Evolutionary conservation across 1,140 invertebrate species (phyloP), one percentile per base, ranked within the genome.

Genomic region (Drosophila parvula): DNA sequence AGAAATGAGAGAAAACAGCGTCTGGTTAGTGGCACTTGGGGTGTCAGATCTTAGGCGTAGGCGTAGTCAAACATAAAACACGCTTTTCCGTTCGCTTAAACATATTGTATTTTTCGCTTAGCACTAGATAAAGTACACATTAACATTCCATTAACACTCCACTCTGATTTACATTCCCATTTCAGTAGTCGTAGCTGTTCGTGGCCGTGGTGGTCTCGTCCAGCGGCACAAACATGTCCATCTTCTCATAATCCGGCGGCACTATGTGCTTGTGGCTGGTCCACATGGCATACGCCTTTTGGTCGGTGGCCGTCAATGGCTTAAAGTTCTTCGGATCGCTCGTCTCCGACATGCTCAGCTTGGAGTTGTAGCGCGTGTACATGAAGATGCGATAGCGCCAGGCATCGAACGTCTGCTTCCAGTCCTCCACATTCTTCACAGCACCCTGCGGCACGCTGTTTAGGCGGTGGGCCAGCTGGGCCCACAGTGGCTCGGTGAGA

Each of bases 381-480:
- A 91, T 91, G 51, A 91, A 91, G 32, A 91, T 91, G 48, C 90
- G 86, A 59, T 91, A 91, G 4, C 90, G 78, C 90, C 90, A 91
- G 18, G 90, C 90, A 53, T 91, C 90, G 28, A 91, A 91, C 0
- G 90, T 91, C 61, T 91, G 76, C 62, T 91, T 91, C 90, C 90
- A 91, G 73, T 91, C 90, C 59, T 91, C 90, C 9, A 91, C 90
- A 38, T 91, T 91, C 67, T 91, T 91, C 0, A 91, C 90, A 4
- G 90, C 90, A 9, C 90, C 90, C 56, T 91, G 90, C 3, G 85
- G 90, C 45, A 91, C 90, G 22, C 85, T 91, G 32, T 91, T 91
- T 9, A 91, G 55, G 51, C 91, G 84, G 27, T 83, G 74, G 7
- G 82, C 80, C 44, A 91, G 40, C 47, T 91, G 91, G 30, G 77